Evolutionary conservation across 1,140 invertebrate species (phyloP), one percentile per base, ranked within the genome.

Genomic region (Teleogryllus occipitalis): DNA sequence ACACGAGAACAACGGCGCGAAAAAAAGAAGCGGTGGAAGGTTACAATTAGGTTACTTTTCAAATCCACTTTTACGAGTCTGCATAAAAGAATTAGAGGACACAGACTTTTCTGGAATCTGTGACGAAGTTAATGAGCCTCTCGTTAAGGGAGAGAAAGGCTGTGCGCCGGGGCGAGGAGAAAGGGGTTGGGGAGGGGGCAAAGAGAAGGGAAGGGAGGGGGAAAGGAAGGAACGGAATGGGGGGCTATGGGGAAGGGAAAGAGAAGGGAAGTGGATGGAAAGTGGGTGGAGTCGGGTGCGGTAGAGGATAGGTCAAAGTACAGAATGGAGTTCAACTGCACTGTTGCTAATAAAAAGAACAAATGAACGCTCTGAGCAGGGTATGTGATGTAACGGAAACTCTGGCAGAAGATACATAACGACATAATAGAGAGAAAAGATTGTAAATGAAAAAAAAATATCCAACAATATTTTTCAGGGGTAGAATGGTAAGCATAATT

Each of bases 1-100:
- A 65, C 54, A 65, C 54, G 54, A 65, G 54, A 65, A 65, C 54
- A 65, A 65, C 54, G 54, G 54, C 54, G 54, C 54, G 54, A 65
- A 65, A 65, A 65, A 18, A 65, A 65, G 18, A 65, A 18, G 18
- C 10, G 10, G 10, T 10, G 54, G 54, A 65, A 65, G 54, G 54
- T 65, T 18, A 65, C 54, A 65, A 65, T 65, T 65, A 65, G 54
- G 54, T 65, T 65, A 65, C 54, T 65, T 65, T 65, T 65, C 54
- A 65, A 65, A 65, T 65, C 54, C 54, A 65, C 54, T 65, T 65
- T 65, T 65, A 65, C 54, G 54, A 65, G 54, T 18, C 54, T 65
- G 54, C 54, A 65, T 65, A 65, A 65, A 65, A 65, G 54, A 65
- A 65, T 65, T 65, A 65, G 54, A 65, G 10, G 54, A 65, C 54